A percentile compares a stretch with the other conserved stretches of the same genome.
Conservation (phyloP, 2,113 vertebrate genomes). For the Myotis lucifugus region DNA sequence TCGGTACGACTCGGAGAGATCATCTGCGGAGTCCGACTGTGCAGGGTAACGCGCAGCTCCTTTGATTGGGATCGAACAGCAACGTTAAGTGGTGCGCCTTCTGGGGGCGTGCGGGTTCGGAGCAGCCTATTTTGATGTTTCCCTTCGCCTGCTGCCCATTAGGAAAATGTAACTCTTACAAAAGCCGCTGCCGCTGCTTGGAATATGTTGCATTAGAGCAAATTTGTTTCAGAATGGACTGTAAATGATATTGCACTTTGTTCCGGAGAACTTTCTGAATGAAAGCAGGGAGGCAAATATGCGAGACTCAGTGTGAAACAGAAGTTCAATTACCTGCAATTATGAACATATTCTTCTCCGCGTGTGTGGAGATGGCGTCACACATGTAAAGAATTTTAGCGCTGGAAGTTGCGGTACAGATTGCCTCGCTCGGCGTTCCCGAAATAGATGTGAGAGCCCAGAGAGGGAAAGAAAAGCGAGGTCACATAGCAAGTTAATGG, state of each 20-base stretch:
- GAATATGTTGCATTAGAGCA: slow-evolving; percentile 74
- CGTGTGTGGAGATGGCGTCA: not conserved
- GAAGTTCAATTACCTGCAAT: slow-evolving; percentile 57
- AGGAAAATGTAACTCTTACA: slow-evolving; percentile 54
- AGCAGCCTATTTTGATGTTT: slow-evolving; percentile 47
- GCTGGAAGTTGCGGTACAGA: not conserved
- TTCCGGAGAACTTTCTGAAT: slow-evolving; percentile 63
- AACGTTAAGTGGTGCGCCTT: not conserved
- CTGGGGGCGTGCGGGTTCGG: not conserved
- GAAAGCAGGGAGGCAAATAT: slow-evolving; percentile 33
- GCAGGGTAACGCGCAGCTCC: slow-evolving; percentile 42
- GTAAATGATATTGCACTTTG: slow-evolving; percentile 54
- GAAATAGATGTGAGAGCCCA: slow-evolving; percentile 49
- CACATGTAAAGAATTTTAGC: not conserved
- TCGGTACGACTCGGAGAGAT: slow-evolving; percentile 42
- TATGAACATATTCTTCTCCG: not conserved
- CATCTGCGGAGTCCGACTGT: slow-evolving; percentile 32
- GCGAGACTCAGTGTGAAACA: slow-evolving; percentile 32
- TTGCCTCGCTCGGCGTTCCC: not conserved
- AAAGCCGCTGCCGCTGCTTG: not conserved
- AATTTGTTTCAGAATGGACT: slow-evolving; percentile 46
- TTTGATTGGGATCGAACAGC: slow-evolving; percentile 37
- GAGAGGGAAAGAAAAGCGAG: slow-evolving; percentile 46
- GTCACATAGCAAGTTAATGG: slow-evolving; percentile 33
- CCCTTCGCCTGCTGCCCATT: slow-evolving; percentile 47